Evolutionary conservation across 1,140 invertebrate species (phyloP).

Genomic region (Cepaea nemoralis): DNA sequence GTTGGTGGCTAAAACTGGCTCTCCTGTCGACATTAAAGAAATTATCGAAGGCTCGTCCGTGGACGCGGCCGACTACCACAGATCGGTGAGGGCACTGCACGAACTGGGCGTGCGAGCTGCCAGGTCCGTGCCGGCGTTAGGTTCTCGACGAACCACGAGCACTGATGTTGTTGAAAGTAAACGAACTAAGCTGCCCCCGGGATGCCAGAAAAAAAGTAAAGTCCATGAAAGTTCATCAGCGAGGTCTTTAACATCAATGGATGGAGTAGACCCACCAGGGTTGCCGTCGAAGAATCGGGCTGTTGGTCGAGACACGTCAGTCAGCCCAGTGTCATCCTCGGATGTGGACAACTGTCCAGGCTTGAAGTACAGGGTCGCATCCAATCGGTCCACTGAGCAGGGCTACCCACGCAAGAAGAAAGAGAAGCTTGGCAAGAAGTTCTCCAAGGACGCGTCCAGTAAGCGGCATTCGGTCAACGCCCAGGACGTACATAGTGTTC

Average conservation of each 20-base stretch:
- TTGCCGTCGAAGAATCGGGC: not conserved
- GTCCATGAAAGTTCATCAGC: not conserved
- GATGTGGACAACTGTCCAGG: not conserved
- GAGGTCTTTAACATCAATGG: not conserved
- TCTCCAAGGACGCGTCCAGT: not conserved
- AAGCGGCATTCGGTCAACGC: not conserved
- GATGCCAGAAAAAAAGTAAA: not conserved
- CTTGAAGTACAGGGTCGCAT: not conserved
- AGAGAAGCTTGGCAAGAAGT: not conserved
- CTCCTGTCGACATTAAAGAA: slow-evolving; percentile 33
- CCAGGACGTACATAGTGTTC: not conserved
- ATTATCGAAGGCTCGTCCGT: slow-evolving; percentile 32
- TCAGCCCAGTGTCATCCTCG: not conserved
- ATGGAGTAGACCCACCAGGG: not conserved
- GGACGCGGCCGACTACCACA: slow-evolving; percentile 9
- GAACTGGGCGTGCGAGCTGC: not conserved
- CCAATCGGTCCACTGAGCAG: not conserved
- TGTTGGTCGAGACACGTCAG: not conserved
- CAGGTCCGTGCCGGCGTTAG: slow-evolving; percentile 9
- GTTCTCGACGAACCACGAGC: not conserved
- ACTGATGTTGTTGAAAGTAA: not conserved
- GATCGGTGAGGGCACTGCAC: not conserved
- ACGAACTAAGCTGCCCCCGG: not conserved
- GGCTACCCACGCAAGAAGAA: not conserved
- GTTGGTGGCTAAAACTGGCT: slow-evolving; percentile 14